Percentiles rank a stretch among this genome's conserved stretches.
Evolutionary conservation across 2,797 vertebrate genomes (phyloP).

Genomic region (Nasua narica): DNA sequence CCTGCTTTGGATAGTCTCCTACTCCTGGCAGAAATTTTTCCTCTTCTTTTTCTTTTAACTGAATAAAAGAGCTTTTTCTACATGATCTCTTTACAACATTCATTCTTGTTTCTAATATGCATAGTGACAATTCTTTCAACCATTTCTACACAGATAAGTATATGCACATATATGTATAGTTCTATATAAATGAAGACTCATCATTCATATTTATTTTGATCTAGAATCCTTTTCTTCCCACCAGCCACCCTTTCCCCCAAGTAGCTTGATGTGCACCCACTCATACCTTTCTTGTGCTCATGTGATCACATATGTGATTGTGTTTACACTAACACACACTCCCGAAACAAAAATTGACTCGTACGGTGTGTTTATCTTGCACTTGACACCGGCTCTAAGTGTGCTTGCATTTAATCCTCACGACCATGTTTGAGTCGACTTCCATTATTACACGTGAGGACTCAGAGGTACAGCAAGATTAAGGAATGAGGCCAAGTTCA

Average conservation of each 20-base stretch:
- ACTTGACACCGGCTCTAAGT: accelerated
- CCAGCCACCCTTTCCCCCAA: background rate
- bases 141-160: background rate
- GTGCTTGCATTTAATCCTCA: background rate
- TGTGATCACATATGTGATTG: background rate
- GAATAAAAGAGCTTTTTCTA: background rate
- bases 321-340: background rate
- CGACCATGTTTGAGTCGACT: accelerated
- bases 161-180: accelerated
- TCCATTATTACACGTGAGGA: accelerated
- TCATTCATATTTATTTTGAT: background rate
- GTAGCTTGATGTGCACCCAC: accelerated
- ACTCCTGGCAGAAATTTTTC: background rate
- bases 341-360: accelerated
- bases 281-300: no score
- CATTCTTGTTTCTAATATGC: background rate
- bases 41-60: no score
- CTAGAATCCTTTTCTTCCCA: background rate
- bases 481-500: background rate
- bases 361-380: accelerated
- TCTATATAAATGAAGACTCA: background rate
- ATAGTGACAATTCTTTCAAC: background rate
- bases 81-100: background rate
- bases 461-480: accelerated
- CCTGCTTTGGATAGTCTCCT: background rate